These are phyloP conservation scores for Knipowitschia caucasica DNA, from an alignment of 2,797 vertebrate genomes.

Conservation along the genomic window DNA sequence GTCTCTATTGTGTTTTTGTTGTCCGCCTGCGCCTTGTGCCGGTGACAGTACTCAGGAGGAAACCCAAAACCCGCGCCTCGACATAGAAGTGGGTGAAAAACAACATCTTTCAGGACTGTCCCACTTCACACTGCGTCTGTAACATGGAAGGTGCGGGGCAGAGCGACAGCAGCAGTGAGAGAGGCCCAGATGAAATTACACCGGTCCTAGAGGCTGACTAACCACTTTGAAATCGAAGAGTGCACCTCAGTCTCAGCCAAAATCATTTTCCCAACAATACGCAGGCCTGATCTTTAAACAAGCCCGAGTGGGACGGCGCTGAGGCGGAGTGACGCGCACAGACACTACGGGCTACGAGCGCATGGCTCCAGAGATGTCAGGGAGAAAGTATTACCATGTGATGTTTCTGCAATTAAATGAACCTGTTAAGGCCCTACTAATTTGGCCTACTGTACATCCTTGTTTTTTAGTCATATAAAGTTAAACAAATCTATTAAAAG, in stretches of 20 bases:
- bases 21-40: slow-evolving; percentile 23
- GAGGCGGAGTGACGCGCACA: slow-evolving; percentile 48
- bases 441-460: no score
- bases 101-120: slow-evolving; percentile 69
- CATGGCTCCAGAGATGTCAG: slow-evolving; percentile 7
- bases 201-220: slow-evolving; percentile 85
- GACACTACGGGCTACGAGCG: slow-evolving; percentile 31
- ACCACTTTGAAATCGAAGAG: slow-evolving; percentile 84
- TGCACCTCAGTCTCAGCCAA: slow-evolving; percentile 77
- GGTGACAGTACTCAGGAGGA: slow-evolving; percentile 50
- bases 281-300: slow-evolving; percentile 78
- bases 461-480: no score
- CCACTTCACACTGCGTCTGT: slow-evolving; percentile 78
- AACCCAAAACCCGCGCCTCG: slow-evolving; percentile 47
- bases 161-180: slow-evolving; percentile 50
- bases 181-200: slow-evolving; percentile 90
- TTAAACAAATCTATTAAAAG: no score
- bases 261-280: slow-evolving; percentile 84
- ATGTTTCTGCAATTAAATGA: background rate
- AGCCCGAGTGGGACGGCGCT: slow-evolving; percentile 71
- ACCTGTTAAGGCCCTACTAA: no score
- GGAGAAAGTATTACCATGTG: background rate
- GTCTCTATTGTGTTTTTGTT: slow-evolving; percentile 15
- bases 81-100: slow-evolving; percentile 63
- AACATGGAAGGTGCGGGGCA: slow-evolving; percentile 72